These are phyloP conservation scores for Linyphia triangularis DNA, from an alignment of 2,888 invertebrate genomes.

Conservation along the genomic window DNA sequence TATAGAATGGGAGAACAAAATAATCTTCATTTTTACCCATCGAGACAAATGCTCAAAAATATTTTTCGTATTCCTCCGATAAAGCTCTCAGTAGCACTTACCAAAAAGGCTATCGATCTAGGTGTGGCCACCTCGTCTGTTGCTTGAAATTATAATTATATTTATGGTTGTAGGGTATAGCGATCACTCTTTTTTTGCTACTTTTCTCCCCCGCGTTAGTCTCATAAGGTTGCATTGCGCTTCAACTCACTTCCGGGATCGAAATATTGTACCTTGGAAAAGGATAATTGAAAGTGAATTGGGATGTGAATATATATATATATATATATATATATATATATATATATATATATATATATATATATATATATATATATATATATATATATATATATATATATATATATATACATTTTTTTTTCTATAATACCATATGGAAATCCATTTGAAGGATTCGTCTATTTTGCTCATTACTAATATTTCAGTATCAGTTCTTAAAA, in stretches of 20 bases:
- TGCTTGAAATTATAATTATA: conserved; percentile 61
- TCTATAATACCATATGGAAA: no score
- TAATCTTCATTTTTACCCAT: background rate
- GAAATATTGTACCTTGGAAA: no score
- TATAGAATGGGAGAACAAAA: no score
- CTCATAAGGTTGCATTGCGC: background rate
- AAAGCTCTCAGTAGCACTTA: conserved; percentile 14
- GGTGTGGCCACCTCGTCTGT: conserved; percentile 57
- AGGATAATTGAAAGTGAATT: no score
- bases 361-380: no score
- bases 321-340: no score
- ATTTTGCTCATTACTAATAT: no score
- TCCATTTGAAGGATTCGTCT: no score
- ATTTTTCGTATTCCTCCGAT: background rate
- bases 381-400: no score
- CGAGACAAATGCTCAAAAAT: background rate
- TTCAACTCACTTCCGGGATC: background rate
- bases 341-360: no score
- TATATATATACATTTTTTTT: no score
- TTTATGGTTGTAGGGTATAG: background rate
- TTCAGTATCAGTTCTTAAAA: no score
- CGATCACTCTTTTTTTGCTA: background rate
- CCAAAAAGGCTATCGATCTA: conserved; percentile 66
- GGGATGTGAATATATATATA: background rate
- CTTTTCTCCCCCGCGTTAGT: background rate